phyloP scores from a whole-genome alignment of 2,888 invertebrate species.

The Pollenia amentaria region DNA sequence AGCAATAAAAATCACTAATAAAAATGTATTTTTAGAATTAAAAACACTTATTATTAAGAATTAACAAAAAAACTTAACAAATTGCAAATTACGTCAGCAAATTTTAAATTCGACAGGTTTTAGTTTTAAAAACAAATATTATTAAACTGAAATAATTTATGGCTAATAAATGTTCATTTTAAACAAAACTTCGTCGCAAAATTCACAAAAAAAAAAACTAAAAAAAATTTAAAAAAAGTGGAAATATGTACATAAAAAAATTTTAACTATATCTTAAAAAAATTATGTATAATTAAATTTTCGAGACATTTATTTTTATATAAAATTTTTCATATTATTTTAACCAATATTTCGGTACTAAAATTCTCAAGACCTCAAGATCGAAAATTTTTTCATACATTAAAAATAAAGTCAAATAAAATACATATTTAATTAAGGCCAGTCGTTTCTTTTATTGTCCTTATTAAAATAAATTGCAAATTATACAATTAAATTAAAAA shows the following conservation, averaged over 20 bases:
- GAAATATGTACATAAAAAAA: background rate
- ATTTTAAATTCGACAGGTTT: conserved; percentile 11
- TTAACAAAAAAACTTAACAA: conserved; percentile 14
- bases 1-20: conserved; percentile 26
- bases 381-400: no score
- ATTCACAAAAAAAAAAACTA: background rate
- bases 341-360: no score
- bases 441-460: no score
- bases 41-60: conserved; percentile 3
- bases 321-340: no score
- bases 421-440: no score
- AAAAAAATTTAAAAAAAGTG: background rate
- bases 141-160: conserved; percentile 18
- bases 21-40: conserved; percentile 10
- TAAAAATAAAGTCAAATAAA: no score
- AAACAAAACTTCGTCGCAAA: background rate
- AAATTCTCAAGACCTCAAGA: no score
- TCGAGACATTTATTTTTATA: no score
- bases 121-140: background rate
- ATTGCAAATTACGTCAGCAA: conserved; percentile 43
- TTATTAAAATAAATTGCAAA: no score
- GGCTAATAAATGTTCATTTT: conserved; percentile 18
- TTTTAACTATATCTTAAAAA: background rate
- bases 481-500: no score
- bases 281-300: no score